These are phyloP conservation scores for Hoplodrina blanda DNA, from an alignment of 2,888 invertebrate species.

Conservation along the genomic window DNA sequence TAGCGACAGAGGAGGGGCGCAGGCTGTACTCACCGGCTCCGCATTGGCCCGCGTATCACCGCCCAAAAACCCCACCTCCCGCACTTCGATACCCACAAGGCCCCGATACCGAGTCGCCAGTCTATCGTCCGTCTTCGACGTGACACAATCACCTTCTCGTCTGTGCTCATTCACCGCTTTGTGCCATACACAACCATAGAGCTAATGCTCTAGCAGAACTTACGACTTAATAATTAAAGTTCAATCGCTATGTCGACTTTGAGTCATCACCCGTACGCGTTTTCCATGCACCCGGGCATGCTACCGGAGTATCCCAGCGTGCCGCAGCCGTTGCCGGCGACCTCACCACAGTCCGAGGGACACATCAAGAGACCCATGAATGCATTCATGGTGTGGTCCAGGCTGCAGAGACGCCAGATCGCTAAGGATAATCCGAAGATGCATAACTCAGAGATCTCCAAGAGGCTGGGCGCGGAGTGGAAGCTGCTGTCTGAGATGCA, in stretches of 20 bases:
- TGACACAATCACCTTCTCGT: constrained; percentile 83
- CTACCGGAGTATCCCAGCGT: constrained; percentile 85
- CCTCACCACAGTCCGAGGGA: constrained; percentile 91
- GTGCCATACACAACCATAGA: constrained; percentile 82
- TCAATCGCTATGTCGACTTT: constrained; percentile 84
- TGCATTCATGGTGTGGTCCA: constrained; percentile 99
- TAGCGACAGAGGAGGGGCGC: constrained; percentile 80
- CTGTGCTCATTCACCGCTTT: constrained; percentile 82
- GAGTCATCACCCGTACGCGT: constrained; percentile 89
- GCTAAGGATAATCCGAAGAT: constrained; percentile 98
- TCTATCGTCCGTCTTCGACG: constrained; percentile 87
- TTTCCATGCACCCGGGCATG: constrained; percentile 89
- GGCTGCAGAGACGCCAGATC: constrained; percentile 97
- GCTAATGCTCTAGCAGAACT: constrained; percentile 80
- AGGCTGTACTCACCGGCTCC: constrained; percentile 76
- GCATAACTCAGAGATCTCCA: constrained; percentile 97
- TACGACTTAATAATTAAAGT: constrained; percentile 68
- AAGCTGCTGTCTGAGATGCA: constrained; percentile 96
- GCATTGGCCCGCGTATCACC: constrained; percentile 79
- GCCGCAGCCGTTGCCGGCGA: constrained; percentile 85
- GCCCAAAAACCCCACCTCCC: constrained; percentile 84
- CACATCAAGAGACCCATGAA: constrained; percentile 99
- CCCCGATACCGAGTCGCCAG: constrained; percentile 79
- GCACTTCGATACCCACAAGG: constrained; percentile 78
- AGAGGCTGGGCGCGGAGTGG: constrained; percentile 98